phyloP scores from a whole-genome alignment of 2,888 invertebrate species.

The Papilio protenor region DNA sequence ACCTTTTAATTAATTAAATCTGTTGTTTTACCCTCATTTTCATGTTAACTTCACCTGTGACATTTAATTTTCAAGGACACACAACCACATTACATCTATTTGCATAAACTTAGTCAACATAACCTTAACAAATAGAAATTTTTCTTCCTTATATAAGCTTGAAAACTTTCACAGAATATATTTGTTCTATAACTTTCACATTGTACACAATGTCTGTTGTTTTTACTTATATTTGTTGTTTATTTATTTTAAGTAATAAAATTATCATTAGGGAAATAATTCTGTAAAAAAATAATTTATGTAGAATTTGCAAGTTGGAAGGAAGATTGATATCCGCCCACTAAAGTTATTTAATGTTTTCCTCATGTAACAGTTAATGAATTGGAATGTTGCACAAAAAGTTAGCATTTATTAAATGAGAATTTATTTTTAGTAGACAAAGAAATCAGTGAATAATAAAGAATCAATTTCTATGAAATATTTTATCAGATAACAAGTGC shows the following conservation, averaged over 20 bases:
- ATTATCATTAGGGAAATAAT: too few relatives aligned
- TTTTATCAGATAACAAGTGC: conserved; percentile 15
- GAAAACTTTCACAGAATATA: conserved; percentile 2
- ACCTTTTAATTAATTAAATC: not conserved
- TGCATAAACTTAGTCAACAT: conserved; percentile 7
- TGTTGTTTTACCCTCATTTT: not conserved
- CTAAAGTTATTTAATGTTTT: not conserved
- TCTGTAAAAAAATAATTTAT: too few relatives aligned
- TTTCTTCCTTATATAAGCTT: conserved; percentile 25
- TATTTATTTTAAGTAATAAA: not conserved
- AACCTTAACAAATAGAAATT: conserved; percentile 10
- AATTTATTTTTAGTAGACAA: not conserved
- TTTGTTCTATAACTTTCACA: conserved; percentile 26
- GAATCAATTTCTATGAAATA: conserved; percentile 7
- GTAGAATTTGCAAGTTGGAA: not conserved
- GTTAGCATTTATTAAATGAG: not conserved
- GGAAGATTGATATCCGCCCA: not conserved
- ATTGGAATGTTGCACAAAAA: not conserved
- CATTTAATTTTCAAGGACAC: conserved; percentile 31
- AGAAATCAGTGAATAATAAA: not conserved
- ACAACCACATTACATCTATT: conserved; percentile 27
- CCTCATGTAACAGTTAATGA: not conserved
- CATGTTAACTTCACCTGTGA: conserved; percentile 16
- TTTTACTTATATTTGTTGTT: not conserved
- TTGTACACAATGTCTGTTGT: not conserved